Evolutionary conservation across 2,888 invertebrate species (phyloP), one percentile per base, ranked within the genome.

Genomic region (Pteria penguin): DNA sequence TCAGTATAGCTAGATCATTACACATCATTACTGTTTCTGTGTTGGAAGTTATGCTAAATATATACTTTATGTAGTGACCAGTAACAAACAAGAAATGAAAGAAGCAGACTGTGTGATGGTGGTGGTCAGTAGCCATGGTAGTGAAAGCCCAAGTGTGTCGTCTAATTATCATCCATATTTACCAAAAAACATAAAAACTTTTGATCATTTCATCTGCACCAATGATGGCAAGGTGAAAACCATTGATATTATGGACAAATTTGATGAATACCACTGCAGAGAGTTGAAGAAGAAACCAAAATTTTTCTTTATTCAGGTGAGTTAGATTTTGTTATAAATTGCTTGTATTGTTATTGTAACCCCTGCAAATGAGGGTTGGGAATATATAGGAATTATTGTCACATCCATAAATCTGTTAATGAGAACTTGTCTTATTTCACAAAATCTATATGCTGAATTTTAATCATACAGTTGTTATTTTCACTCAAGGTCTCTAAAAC

Each of bases 231-330:
- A 57, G 2, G 58, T 72, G 22, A 62, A 36, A 54, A 72, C 65
- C 2, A 57, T 22, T 18, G 72, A 72, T 1, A 55, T 72, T 45
- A 54, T 72, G 22, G 65, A 57, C 14, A 55, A 45, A 27, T 72
- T 72, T 58, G 72, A 72, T 27, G 65, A 65, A 8, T 18, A 33
- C 5, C 54, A 65, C 27, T 72, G 72, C 22, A 31, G 29, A 22
- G 65, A 24, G 22, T 26, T 72, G 11, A 63, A 57, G 36, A 27
- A 32, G 22, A 72, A 72, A 58, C 72, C 72, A 0, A 72, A 45
- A 22, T 27, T 72, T 5, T 72, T 72, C 72, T 72, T 72, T 29
- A 65, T 72, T 36, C 72, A 72, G 58, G 72, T 72, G 62, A 14
- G 8, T 45, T 24, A 4, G 27, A 32, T 5, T 22, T 31, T n/a